Base-by-base conservation (phyloP, 2,888 invertebrate species). In the Spodoptera picta region DNA sequence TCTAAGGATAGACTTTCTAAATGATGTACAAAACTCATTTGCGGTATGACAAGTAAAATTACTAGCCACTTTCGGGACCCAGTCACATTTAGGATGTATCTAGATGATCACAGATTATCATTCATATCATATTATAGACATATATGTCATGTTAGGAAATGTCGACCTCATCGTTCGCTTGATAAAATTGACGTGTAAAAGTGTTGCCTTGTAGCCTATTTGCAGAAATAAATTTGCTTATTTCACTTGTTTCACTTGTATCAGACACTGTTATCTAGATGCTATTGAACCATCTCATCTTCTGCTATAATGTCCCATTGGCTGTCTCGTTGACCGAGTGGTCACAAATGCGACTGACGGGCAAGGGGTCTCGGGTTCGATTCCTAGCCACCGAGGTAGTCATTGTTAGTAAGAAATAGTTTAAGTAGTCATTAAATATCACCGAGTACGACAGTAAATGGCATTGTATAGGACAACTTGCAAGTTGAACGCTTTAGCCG, bases 11-110 rank as follows among this genome's bases (percentile, higher is more conserved):
- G 66, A 85, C 92, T 93, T 92, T 93, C 93, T 90, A 92, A 92
- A 90, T 89, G 90, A 92, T 92, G 92, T 84, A 90, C 91, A 85
- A 90, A 92, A 88, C 88, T 90, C 90, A 93, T 93, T 93, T 90
- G 87, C 83, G 81, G 84, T 89, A 90, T 92, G 90, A 92, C 91
- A 89, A 91, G 90, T 88, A 89, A 90, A 89, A 92, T 85, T 87
- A 86, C 84, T 58, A 63, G 60, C 58, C 75, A 85, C 92, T 92
- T 91, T 92, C 91, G 69, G 82, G 67, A 78, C 19, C 69, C 86
- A 83, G 79, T 87, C 86, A 89, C 88, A 89, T 89, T 83, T 58
- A 67, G 63, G 53, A 81, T 83, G 81, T 83, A 87, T 88, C 88
- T 90, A 88, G 90, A 91, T 90, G 88, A 83, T 84, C 75, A 77